A percentile compares a stretch with the other conserved stretches of the same genome.
Conservation (phyloP, 2,888 invertebrate species). For the Ethmia dodecea region DNA sequence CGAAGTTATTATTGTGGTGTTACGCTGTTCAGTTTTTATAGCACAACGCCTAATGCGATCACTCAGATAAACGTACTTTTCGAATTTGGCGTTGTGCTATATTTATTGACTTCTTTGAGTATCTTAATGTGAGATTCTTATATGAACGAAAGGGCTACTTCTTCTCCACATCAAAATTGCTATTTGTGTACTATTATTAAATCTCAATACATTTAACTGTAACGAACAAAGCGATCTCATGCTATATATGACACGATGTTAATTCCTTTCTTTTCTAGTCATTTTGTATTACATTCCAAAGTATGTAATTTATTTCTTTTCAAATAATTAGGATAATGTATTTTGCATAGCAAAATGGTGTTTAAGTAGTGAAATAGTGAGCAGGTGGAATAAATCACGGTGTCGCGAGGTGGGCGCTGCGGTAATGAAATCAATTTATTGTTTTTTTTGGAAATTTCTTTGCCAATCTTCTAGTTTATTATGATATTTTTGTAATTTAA, state of each 20-base stretch:
- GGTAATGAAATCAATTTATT: conserved; percentile 17
- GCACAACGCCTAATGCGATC: conserved; percentile 30
- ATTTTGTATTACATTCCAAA: conserved; percentile 72
- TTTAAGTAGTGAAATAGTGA: conserved; percentile 57
- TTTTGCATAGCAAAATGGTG: conserved; percentile 75
- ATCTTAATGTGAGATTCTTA: too few species aligned
- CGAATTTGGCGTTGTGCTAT: conserved; percentile 39
- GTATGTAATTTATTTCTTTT: conserved; percentile 56
- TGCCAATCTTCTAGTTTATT: conserved; percentile 41
- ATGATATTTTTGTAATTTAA: conserved; percentile 60
- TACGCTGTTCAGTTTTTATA: conserved; percentile 23
- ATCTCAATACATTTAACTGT: conserved; percentile 2
- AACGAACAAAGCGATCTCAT: conserved; percentile 48
- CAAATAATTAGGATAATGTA: conserved; percentile 60
- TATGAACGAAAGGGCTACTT: too few species aligned
- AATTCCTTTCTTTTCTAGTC: conserved; percentile 62
- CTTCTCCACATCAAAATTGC: conserved; percentile 2
- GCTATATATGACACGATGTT: conserved; percentile 33
- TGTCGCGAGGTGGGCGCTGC: conserved; percentile 42
- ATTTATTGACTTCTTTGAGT: conserved; percentile 13
- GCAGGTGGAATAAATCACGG: conserved; percentile 39
- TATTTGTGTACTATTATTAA: conserved; percentile 1
- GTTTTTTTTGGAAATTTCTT: conserved; percentile 31
- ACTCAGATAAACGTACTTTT: background rate
- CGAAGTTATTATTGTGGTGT: conserved; percentile 27